Percentiles rank a stretch among this genome's conserved stretches.
phyloP scores from a whole-genome alignment of 2,888 invertebrate species.

The Salpingus planirostris region DNA sequence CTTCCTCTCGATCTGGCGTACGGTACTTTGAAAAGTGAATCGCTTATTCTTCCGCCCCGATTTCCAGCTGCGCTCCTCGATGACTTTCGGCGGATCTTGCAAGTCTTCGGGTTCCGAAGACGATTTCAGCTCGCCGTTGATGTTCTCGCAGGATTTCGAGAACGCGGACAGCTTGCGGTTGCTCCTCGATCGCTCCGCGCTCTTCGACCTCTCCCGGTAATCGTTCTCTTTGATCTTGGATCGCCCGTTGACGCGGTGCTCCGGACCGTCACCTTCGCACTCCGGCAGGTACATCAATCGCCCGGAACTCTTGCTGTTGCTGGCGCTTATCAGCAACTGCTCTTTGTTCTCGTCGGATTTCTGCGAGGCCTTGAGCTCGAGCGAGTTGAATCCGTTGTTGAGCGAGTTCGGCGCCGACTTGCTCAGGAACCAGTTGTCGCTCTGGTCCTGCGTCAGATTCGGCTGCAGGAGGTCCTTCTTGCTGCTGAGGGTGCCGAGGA shows the following conservation, averaged over 20 bases:
- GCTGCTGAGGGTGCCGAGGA: conserved; percentile 26
- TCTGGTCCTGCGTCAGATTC: conserved; percentile 31
- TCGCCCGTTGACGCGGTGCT: conserved; percentile 13
- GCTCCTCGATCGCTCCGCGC: conserved; percentile 14
- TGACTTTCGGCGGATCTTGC: conserved; percentile 30
- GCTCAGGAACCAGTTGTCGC: conserved; percentile 73
- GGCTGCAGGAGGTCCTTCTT: conserved; percentile 25
- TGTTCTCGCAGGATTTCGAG: conserved; percentile 45
- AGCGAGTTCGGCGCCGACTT: conserved; percentile 72
- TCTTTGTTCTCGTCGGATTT: conserved; percentile 22
- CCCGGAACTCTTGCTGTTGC: conserved; percentile 42
- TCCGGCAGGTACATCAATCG: conserved; percentile 74
- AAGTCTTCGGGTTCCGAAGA: conserved; percentile 32
- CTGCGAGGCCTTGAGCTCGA: conserved; percentile 27
- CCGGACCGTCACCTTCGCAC: conserved; percentile 18
- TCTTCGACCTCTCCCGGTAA: conserved; percentile 16
- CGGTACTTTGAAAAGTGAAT: conserved; percentile 78
- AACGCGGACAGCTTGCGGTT: conserved; percentile 22
- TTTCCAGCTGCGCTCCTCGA: conserved; percentile 17
- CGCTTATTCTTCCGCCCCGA: conserved; percentile 46
- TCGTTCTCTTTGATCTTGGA: conserved; percentile 14
- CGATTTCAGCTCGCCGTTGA: conserved; percentile 27
- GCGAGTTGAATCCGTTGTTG: conserved; percentile 48
- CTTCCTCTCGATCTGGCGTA: conserved; percentile 69
- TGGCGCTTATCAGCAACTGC: conserved; percentile 24